Conservation (phyloP, 1,140 invertebrate species). For the Drosophila novamexicana region DNA sequence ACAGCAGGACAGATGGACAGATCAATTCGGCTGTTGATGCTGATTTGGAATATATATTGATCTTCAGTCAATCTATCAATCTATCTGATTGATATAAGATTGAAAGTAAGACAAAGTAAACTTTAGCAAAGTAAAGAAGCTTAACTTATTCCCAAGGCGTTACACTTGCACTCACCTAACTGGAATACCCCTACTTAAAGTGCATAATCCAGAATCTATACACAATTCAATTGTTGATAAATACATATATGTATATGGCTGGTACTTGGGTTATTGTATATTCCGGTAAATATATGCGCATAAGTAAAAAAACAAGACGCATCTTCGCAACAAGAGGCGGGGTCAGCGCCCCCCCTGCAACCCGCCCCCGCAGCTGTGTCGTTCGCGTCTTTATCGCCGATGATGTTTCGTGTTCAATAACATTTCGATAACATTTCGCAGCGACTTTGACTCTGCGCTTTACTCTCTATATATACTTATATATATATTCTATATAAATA, state of each 20-base stretch:
- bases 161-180: neutral
- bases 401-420: constrained; percentile 63
- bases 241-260: neutral
- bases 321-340: constrained; percentile 1
- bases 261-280: constrained; percentile 1
- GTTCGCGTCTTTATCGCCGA: constrained; percentile 26
- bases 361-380: neutral
- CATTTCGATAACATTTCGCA: constrained; percentile 65
- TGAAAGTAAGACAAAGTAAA: too few relatives aligned
- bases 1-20: too few relatives aligned
- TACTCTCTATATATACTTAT: constrained; percentile 10
- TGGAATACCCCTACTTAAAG: neutral
- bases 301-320: constrained; percentile 25
- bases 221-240: constrained; percentile 12
- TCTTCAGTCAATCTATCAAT: too few relatives aligned
- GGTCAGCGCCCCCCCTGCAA: neutral
- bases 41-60: too few relatives aligned
- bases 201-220: constrained; percentile 5
- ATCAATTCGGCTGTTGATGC: too few relatives aligned
- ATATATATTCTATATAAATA: constrained; percentile 15
- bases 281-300: constrained; percentile 40
- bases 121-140: too few relatives aligned
- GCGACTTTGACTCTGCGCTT: constrained; percentile 72
- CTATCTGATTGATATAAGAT: too few relatives aligned
- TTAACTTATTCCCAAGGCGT: neutral